Evolutionary conservation across 1,140 invertebrate species (phyloP).

Genomic region (Pygmarrhopalites habei): DNA sequence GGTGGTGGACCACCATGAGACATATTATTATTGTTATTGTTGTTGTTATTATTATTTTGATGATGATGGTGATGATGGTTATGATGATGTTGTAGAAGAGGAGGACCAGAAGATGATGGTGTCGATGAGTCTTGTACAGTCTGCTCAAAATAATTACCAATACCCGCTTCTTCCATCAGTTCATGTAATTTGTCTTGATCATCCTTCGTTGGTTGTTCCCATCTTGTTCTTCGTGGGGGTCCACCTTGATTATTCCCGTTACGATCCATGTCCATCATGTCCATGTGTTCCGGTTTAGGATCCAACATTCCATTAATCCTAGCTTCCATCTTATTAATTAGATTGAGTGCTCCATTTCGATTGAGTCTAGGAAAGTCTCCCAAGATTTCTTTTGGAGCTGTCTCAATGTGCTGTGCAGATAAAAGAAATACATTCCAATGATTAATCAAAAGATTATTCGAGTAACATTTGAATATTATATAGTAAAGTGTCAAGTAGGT

Average conservation of each 20-base stretch:
- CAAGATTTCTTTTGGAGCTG: slow-evolving; percentile 79
- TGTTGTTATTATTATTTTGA: slow-evolving; percentile 4
- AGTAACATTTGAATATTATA: no score
- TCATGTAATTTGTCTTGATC: slow-evolving; percentile 38
- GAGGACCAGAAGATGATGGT: background rate
- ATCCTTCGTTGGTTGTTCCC: slow-evolving; percentile 37
- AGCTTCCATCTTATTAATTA: slow-evolving; percentile 36
- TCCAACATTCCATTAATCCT: slow-evolving; percentile 17
- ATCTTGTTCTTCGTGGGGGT: slow-evolving; percentile 20
- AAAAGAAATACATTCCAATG: slow-evolving; percentile 7
- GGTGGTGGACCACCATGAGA: no score
- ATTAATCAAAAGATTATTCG: no score
- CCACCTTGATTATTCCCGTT: slow-evolving; percentile 4
- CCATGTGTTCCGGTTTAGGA: background rate
- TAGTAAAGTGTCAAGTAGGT: no score
- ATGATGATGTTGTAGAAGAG: background rate
- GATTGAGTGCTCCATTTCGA: slow-evolving; percentile 57
- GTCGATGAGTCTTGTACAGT: slow-evolving; percentile 18
- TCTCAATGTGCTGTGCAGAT: slow-evolving; percentile 68
- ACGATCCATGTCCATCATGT: slow-evolving; percentile 1
- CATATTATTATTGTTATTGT: slow-evolving; percentile 4
- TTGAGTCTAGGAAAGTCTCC: slow-evolving; percentile 75
- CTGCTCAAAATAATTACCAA: slow-evolving; percentile 19
- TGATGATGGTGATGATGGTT: no score
- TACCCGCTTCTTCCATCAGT: slow-evolving; percentile 38